Evolutionary conservation across 2,888 invertebrate genomes (phyloP).

Genomic region (Cheilosia pagana): DNA sequence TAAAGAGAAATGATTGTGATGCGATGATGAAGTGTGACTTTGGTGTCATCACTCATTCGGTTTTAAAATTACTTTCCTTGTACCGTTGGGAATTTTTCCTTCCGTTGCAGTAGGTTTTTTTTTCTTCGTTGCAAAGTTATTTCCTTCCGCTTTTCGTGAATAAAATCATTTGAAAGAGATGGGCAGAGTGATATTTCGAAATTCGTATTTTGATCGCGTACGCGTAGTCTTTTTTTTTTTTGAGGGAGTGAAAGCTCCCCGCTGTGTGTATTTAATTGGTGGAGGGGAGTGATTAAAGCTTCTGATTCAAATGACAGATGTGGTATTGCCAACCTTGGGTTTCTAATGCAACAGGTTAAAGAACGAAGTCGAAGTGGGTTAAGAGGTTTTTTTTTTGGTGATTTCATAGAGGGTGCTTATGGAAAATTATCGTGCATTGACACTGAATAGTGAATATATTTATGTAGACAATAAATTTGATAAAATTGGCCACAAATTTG

Average conservation of each 20-base stretch:
- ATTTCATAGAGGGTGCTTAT: not conserved
- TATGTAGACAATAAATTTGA: no score
- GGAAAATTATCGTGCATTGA: not conserved
- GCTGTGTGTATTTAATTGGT: not conserved
- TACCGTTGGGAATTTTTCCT: conserved; percentile 57
- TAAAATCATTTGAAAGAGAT: not conserved
- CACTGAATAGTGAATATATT: no score
- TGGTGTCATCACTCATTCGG: conserved; percentile 43
- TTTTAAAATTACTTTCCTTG: conserved; percentile 41
- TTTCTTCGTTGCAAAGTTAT: not conserved
- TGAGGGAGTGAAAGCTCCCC: conserved; percentile 16
- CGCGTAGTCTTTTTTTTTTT: conserved; percentile 5
- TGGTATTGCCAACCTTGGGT: conserved; percentile 49
- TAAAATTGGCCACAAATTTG: no score
- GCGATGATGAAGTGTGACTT: conserved; percentile 48
- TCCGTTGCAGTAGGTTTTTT: conserved; percentile 3
- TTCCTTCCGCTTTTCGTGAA: conserved; percentile 16
- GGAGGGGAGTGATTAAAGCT: conserved; percentile 31
- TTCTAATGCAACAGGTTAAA: conserved; percentile 35
- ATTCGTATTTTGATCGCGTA: not conserved
- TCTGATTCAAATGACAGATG: conserved; percentile 35
- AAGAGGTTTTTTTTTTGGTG: not conserved
- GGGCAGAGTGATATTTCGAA: not conserved
- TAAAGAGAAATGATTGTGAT: not conserved
- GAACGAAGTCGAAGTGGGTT: not conserved